A percentile compares a stretch with the other conserved stretches of the same genome.
Evolutionary conservation across 1,140 invertebrate species (phyloP).

Genomic region (Cydia pomonella): DNA sequence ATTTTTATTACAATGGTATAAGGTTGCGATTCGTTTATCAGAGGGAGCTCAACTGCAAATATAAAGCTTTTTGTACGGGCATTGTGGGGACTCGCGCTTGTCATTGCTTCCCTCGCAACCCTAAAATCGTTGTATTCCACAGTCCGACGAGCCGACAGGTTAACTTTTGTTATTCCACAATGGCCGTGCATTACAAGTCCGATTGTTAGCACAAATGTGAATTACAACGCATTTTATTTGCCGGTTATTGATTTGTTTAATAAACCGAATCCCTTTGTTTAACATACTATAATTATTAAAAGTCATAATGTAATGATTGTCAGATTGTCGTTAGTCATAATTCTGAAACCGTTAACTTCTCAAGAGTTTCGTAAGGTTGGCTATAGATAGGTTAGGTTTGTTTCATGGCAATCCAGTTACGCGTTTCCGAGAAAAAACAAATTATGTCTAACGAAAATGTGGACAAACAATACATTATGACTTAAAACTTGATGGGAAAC

Average conservation of each 20-base stretch:
- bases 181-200: constrained; percentile 72
- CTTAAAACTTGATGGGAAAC: too few species aligned
- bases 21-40: constrained; percentile 33
- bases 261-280: too few species aligned
- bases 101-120: constrained; percentile 76
- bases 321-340: too few species aligned
- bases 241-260: constrained; percentile 5
- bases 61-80: constrained; percentile 39
- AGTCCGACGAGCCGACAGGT: constrained; percentile 72
- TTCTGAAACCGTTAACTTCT: too few species aligned
- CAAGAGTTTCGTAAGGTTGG: too few species aligned
- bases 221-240: constrained; percentile 74
- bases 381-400: too few species aligned
- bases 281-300: too few species aligned
- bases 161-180: constrained; percentile 77
- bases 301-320: too few species aligned
- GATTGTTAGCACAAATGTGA: constrained; percentile 78
- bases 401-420: too few species aligned
- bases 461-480: too few species aligned
- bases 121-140: constrained; percentile 74
- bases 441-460: too few species aligned
- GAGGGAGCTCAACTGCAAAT: constrained; percentile 23
- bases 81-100: constrained; percentile 68
- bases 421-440: too few species aligned
- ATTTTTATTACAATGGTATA: constrained; percentile 37